Evolutionary conservation across 2,888 invertebrate species (phyloP), one percentile per base, ranked within the genome.

Genomic region (Omphaloscelis lunosa): DNA sequence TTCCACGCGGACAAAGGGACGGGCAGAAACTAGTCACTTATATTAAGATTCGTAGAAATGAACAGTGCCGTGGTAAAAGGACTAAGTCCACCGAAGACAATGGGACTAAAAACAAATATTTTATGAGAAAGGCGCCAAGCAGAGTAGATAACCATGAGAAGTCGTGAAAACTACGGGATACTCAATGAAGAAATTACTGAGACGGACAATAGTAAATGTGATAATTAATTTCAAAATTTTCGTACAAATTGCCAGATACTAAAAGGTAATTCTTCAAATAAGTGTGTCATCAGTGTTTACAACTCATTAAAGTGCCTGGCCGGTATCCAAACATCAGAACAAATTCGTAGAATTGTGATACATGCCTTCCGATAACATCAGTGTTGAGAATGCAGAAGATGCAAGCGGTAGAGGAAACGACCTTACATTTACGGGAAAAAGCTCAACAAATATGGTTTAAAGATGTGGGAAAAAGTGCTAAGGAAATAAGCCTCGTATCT

Each of bases 251-350:
- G 23, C 39, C 48, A 20, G 17, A 63, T 61, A 45, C 29, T 74
- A 70, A 65, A 53, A 84, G 15, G 51, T 27, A 65, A 75, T 75
- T 66, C 65, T 48, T 68, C 56, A 51, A 82, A 72, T 69, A 51
- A 61, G 69, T 72, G 69, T 80, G 80, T 80, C 76, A 84, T 62
- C 65, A 51, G 66, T 80, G 39, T 81, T 68, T 72, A 75, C 65
- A 63, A 67, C 45, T 75, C 59, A 82, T 85, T 83, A 12, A 73
- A 48, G n/a, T 53, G 12, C 67, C 63, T 84, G 84, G 84, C 81
- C 61, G 23, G 34, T 56, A 41, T 82, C 85, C 84, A 84, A 82
- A 75, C 71, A 82, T 61, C 58, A 12, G 20, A 53, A 69, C 48
- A 51, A 77, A 63, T 82, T 84, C 77, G 74, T 71, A 69, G 77